Conservation (phyloP, 2,888 invertebrate genomes). For the Lottia gigantea region DNA sequence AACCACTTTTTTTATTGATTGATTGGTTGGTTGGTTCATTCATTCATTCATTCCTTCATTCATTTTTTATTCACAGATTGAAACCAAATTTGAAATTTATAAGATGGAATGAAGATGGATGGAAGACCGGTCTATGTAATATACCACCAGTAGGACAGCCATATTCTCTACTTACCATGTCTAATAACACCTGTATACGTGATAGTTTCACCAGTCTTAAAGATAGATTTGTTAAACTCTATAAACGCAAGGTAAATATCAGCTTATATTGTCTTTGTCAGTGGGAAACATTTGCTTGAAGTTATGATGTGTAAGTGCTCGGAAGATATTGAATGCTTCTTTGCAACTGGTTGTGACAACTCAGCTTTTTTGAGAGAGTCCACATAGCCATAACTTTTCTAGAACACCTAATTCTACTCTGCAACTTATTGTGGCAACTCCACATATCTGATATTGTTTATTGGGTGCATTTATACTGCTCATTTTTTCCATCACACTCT, state of each 20-base stretch:
- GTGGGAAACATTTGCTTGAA: too few relatives aligned
- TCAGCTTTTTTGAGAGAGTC: too few relatives aligned
- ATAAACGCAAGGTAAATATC: constrained; percentile 63
- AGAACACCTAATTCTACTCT: too few relatives aligned
- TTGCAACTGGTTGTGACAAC: too few relatives aligned
- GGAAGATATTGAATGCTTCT: too few relatives aligned
- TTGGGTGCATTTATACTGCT: too few relatives aligned
- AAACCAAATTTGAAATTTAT: constrained; percentile 65
- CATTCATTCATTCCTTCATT: neutral
- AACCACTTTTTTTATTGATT: too few relatives aligned
- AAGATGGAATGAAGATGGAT: constrained; percentile 69
- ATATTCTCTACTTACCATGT: constrained; percentile 66
- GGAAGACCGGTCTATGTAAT: constrained; percentile 69
- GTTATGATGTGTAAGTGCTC: too few relatives aligned
- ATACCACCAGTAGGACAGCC: constrained; percentile 67
- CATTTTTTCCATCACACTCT: too few relatives aligned
- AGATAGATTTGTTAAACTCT: constrained; percentile 66
- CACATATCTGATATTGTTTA: too few relatives aligned
- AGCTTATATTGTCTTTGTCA: neutral
- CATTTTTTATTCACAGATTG: constrained; percentile 48
- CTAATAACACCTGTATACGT: constrained; percentile 69
- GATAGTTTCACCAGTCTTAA: constrained; percentile 63
- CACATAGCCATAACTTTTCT: neutral
- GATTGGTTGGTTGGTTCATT: too few relatives aligned
- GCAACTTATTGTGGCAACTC: neutral